Evolutionary conservation across 2,888 invertebrate genomes (phyloP).

Genomic region (Augiades crinisus): DNA sequence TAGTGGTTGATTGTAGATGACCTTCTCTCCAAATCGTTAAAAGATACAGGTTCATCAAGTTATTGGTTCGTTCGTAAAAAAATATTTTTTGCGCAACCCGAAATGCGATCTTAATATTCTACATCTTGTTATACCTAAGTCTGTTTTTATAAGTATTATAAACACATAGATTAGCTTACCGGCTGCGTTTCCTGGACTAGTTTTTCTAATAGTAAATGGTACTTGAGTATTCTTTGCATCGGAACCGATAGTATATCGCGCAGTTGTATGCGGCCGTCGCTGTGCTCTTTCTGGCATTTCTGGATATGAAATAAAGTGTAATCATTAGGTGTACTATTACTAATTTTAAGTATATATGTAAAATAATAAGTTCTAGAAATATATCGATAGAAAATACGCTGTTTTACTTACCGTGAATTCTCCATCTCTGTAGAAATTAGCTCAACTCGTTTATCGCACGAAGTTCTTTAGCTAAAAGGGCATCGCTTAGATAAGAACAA

Average conservation of each 20-base stretch:
- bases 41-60: too few species aligned
- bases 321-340: too few species aligned
- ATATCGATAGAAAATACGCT: too few species aligned
- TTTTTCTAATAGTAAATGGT: slow-evolving; percentile 96
- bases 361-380: too few species aligned
- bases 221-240: slow-evolving; percentile 99
- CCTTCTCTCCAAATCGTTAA: too few species aligned
- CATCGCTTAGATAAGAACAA: slow-evolving; percentile 46
- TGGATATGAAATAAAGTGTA: slow-evolving; percentile 55
- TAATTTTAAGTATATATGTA: too few species aligned
- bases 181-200: slow-evolving; percentile 92
- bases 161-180: slow-evolving; percentile 65
- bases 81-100: too few species aligned
- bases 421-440: slow-evolving; percentile 9
- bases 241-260: slow-evolving; percentile 98
- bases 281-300: slow-evolving; percentile 96
- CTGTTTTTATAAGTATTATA: too few species aligned
- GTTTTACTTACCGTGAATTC: slow-evolving; percentile 17
- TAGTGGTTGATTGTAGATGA: too few species aligned
- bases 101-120: too few species aligned
- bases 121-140: too few species aligned
- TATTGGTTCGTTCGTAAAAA: too few species aligned
- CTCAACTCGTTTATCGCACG: not conserved
- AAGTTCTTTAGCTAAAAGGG: slow-evolving; percentile 29
- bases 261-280: slow-evolving; percentile 96